Evolutionary conservation across 1,140 invertebrate genomes (phyloP), one percentile per base, ranked within the genome.

Genomic region (Batillaria attramentaria): DNA sequence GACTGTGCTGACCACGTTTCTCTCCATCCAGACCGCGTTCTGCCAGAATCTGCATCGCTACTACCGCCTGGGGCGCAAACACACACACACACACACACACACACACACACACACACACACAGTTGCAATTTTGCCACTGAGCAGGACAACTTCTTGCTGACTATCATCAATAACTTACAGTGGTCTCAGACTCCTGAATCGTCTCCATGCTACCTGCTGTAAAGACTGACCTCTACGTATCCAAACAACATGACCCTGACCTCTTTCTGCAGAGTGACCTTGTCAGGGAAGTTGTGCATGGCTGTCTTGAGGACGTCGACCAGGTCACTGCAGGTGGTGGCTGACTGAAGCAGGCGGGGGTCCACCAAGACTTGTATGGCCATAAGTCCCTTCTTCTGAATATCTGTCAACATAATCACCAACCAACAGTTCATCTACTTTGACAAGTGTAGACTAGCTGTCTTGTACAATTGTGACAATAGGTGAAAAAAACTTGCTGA

Each of bases 301-400:
- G 81, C 82, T n/a, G 62, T 70, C 20, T 66, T 79, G 69, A 87
- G 81, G 57, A 80, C 70, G 65, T 81, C 46, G 0, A 81, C 77
- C 13, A 87, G 68, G 28, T 79, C 79, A 6, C 66, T 20, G 72
- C 81, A 85, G 37, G 79, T 78, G 50, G 65, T 76, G 33, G 5
- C 35, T 8, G 78, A 81, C 76, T 81, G 57, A 57, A 81, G 78
- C 41, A 83, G 69, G 37, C 50, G 37, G 5, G 78, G 72, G 31
- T 82, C 79, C 13, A 83, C 78, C 41, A 87, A 43, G 18, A 87
- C 81, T 77, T 87, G 87, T 31, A 87, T 18, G 0, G 85, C 78
- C 60, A 85, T 84, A 31, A 87, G 70, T 1, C 85, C 85, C 77
- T 87, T 87, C 79, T 87, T 87, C 79, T 85, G 84, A 20, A 87